These are phyloP conservation scores for Molossus alvarezi DNA, from an alignment of 2,797 vertebrate genomes.

Conservation along the genomic window DNA sequence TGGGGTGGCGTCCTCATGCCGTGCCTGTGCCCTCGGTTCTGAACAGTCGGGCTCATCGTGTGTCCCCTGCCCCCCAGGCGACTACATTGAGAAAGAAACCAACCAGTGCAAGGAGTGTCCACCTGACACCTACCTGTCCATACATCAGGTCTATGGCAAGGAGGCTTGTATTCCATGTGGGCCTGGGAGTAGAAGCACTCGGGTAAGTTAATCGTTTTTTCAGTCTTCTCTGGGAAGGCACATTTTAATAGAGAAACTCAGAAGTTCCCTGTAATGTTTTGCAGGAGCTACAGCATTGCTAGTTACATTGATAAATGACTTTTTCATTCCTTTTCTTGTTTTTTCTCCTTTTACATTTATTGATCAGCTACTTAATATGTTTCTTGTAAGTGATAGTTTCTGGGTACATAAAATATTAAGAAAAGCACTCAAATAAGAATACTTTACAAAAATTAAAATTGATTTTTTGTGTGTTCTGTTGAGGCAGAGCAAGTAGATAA, in stretches of 20 bases:
- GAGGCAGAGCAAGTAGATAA: not conserved
- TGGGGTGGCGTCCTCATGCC: conserved; percentile 95
- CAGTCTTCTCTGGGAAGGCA: not conserved
- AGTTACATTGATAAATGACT: not conserved
- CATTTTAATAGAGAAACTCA: not conserved
- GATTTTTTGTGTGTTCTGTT: not conserved
- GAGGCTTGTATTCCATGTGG: conserved; percentile 96
- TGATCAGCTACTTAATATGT: not conserved
- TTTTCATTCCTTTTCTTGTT: not conserved
- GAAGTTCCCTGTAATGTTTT: not conserved
- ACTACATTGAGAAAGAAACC: conserved; percentile 95
- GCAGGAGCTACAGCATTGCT: not conserved
- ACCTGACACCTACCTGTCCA: conserved; percentile 93
- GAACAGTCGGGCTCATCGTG: conserved; percentile 94
- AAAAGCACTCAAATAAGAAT: conserved; percentile 13
- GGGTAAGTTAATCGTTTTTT: conserved; percentile 88
- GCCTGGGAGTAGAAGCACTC: conserved; percentile 95
- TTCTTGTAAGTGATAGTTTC: not conserved
- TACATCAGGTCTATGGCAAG: conserved; percentile 92
- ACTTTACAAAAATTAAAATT: conserved; percentile 14
- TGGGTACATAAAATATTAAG: not conserved
- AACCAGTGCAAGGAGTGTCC: conserved; percentile 97
- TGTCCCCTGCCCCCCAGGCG: conserved; percentile 95
- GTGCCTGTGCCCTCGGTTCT: conserved; percentile 95
- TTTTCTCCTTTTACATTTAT: not conserved